Base-by-base conservation (phyloP, 2,113 vertebrate species). In the Siphamia tubifer region DNA sequence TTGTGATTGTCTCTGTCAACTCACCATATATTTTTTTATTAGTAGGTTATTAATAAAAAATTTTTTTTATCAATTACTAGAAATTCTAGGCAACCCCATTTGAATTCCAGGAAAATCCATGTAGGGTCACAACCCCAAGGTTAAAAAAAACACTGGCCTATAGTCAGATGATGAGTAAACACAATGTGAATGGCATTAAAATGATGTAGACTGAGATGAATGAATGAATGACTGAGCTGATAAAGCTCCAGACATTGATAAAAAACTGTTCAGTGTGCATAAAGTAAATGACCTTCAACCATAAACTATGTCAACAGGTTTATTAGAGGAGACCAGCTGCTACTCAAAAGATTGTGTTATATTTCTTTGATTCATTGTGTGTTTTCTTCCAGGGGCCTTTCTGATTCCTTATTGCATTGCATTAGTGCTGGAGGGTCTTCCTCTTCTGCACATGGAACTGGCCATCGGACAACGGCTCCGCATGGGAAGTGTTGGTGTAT, bases 381-480 rank as follows among this genome's bases (percentile, higher is more conserved):
- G 7, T 2, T 54, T 35, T 27, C 17, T 72, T 81, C 36, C 81
- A 95, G 95, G 94, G 1, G 92, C 94, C 0, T 94, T 95, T 80
- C 87, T 95, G 49, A 90, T 95, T 28, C 95, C 94, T 2, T 96
- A 95, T 34, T 1, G 84, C 57, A 81, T 94, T 0, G 93, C 93
- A 2, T 81, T 96, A 64, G 52, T 93, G 66, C 86, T 94, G 0
- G 92, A 95, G 90, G 94, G 94, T 47, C 92, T 94, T 43, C 95
- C 94, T 0, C 65, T 96, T 27, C 79, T 96, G 49, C 83, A 93
- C 25, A 78, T 95, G 0, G 93, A 96, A 65, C 76, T 95, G 3
- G 94, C 93, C 38, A 79, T 94, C 0, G 95, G 94, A 36, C 94
- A 96, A 68, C 82, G 74, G 9, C 83, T 96, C 43, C 90, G 88